Evolutionary conservation across 2,888 invertebrate species (phyloP).

Genomic region (Harpagoxenus sublaevis): DNA sequence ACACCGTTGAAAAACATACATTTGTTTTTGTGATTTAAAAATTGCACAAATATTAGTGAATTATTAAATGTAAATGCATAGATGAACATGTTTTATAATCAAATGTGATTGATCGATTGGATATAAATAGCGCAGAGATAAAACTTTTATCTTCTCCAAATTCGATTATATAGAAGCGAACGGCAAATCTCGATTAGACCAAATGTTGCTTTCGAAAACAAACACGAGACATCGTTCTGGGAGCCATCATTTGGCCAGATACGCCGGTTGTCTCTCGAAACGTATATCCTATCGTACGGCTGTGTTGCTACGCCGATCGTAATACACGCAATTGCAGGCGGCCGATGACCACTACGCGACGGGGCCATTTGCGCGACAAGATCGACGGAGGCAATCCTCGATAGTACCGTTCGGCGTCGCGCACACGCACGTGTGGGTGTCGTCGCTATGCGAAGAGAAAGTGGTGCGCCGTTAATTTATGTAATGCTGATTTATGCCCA

Average conservation of each 20-base stretch:
- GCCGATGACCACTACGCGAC: slow-evolving; percentile 54
- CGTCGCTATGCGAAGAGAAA: slow-evolving; percentile 77
- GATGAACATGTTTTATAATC: background rate
- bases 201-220: background rate
- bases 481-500: slow-evolving; percentile 81
- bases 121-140: background rate
- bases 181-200: background rate
- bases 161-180: background rate
- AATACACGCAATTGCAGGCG: slow-evolving; percentile 51
- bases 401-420: slow-evolving; percentile 52
- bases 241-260: slow-evolving; percentile 26
- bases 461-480: slow-evolving; percentile 80
- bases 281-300: background rate
- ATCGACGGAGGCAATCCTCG: slow-evolving; percentile 49
- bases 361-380: slow-evolving; percentile 57
- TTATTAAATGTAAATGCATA: background rate
- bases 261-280: slow-evolving; percentile 17
- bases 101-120: background rate
- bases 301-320: slow-evolving; percentile 17
- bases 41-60: background rate
- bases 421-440: slow-evolving; percentile 74
- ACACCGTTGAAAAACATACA: background rate
- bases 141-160: background rate
- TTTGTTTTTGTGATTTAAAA: background rate
- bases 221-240: slow-evolving; percentile 17